Conservation (phyloP, 2,888 invertebrate genomes). For the Cephus pygmeus region DNA sequence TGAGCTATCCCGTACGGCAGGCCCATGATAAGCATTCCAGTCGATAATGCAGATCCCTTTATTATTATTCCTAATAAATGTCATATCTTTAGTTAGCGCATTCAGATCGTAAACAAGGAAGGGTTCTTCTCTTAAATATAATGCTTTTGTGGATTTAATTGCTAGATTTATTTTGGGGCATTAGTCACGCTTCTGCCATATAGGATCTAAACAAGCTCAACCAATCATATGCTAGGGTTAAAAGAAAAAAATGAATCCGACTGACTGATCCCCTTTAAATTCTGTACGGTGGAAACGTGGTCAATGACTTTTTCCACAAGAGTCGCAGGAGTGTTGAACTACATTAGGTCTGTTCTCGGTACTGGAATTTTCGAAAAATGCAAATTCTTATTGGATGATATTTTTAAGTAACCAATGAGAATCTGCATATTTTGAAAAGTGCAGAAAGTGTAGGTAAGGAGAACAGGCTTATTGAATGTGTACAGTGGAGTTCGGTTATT, state of each 20-base stretch:
- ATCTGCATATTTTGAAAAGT: too few species aligned
- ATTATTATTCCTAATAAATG: neutral
- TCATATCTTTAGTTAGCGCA: neutral
- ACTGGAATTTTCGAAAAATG: too few species aligned
- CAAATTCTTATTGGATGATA: too few species aligned
- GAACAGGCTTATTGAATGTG: too few species aligned
- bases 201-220: neutral
- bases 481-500: too few species aligned
- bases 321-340: neutral
- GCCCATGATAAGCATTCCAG: neutral
- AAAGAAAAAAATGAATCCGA: neutral
- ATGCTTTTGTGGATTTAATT: too few species aligned
- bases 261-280: neutral
- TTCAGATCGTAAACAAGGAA: neutral
- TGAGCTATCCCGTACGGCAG: neutral
- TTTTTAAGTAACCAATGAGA: too few species aligned
- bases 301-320: neutral
- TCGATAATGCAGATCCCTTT: neutral
- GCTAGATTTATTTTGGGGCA: too few species aligned
- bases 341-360: neutral
- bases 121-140: too few species aligned
- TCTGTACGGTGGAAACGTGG: too few species aligned
- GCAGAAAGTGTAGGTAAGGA: too few species aligned
- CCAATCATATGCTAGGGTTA: neutral
- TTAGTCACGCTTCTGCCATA: too few species aligned